These are phyloP conservation scores for Nannoperca australis DNA, from an alignment of 2,797 vertebrate species.

Conservation along the genomic window DNA sequence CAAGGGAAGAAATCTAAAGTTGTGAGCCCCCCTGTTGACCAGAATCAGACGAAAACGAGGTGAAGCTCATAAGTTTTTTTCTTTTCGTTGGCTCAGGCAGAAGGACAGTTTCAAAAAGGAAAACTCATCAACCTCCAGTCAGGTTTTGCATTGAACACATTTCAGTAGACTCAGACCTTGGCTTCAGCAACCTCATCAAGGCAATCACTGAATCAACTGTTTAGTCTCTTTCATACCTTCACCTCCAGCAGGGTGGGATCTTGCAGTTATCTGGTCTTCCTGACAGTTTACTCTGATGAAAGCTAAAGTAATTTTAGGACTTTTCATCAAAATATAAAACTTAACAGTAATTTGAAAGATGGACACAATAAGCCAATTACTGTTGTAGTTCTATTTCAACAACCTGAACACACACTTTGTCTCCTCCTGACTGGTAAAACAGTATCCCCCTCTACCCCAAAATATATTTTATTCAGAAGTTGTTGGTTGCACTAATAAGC, in stretches of 20 bases:
- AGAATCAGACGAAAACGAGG: background rate
- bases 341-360: background rate
- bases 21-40: background rate
- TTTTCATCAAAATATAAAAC: background rate
- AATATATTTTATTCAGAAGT: background rate
- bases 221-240: background rate
- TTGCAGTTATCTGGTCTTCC: background rate
- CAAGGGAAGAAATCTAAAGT: background rate
- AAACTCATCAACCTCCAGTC: constrained; percentile 22
- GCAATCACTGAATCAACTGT: background rate
- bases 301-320: background rate
- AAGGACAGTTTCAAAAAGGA: background rate
- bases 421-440: background rate
- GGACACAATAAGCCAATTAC: background rate
- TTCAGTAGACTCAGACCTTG: background rate
- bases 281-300: background rate
- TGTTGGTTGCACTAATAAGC: no score
- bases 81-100: background rate
- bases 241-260: background rate
- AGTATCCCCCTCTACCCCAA: background rate
- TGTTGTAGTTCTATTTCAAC: no score
- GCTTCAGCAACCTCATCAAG: background rate
- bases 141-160: constrained; percentile 7
- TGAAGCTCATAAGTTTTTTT: background rate
- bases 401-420: background rate